Conservation (phyloP, 2,797 vertebrate species). For the Acipenser ruthenus region DNA sequence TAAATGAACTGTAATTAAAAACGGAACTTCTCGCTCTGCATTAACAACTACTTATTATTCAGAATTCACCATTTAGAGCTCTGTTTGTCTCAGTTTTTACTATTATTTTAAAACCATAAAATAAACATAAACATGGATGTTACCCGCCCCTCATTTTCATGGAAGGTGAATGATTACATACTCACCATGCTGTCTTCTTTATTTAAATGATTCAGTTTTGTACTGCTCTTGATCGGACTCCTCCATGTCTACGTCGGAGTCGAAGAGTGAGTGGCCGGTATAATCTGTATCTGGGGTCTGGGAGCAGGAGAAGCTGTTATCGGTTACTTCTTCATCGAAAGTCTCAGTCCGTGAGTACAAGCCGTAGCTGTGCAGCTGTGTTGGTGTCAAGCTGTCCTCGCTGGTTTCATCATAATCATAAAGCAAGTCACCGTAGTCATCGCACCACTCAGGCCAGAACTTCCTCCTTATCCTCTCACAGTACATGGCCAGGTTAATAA, state of each 20-base stretch:
- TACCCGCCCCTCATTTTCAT: too few species aligned
- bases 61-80: too few species aligned
- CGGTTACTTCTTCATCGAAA: slow-evolving; percentile 74
- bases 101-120: too few species aligned
- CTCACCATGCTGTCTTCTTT: slow-evolving; percentile 10
- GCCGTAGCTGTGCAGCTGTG: slow-evolving; percentile 72
- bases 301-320: slow-evolving; percentile 65
- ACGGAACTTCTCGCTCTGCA: too few species aligned
- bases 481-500: slow-evolving; percentile 94
- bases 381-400: slow-evolving; percentile 69
- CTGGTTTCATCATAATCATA: slow-evolving; percentile 78
- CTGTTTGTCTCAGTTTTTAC: too few species aligned
- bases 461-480: slow-evolving; percentile 88
- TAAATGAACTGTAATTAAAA: too few species aligned
- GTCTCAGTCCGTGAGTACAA: slow-evolving; percentile 94
- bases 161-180: too few species aligned
- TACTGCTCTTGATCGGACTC: slow-evolving; percentile 74
- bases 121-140: too few species aligned
- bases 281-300: slow-evolving; percentile 81
- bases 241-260: slow-evolving; percentile 88
- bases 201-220: slow-evolving; percentile 50
- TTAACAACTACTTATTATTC: too few species aligned
- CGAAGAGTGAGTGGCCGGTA: slow-evolving; percentile 86
- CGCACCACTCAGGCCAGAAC: slow-evolving; percentile 97
- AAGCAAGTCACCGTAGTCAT: slow-evolving; percentile 77